phyloP scores from a whole-genome alignment of 1,140 invertebrate species.

The Vanessa tameamea region DNA sequence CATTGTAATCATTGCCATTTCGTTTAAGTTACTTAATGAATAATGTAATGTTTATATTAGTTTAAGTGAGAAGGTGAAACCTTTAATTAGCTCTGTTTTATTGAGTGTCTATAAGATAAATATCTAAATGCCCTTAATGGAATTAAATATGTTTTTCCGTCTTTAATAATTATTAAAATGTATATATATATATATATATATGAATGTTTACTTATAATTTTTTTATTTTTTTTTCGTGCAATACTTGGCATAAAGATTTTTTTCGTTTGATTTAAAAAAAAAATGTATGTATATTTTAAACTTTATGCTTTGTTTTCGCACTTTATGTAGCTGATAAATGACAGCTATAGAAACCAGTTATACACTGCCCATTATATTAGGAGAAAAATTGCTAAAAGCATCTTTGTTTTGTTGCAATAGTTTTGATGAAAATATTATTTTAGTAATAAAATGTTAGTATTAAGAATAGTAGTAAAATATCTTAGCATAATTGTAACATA shows the following conservation, averaged over 20 bases:
- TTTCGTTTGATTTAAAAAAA: slow-evolving; percentile 22
- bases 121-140: slow-evolving; percentile 5
- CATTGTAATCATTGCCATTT: slow-evolving; percentile 37
- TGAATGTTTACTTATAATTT: slow-evolving; percentile 13
- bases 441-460: slow-evolving; percentile 34
- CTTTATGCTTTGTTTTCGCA: slow-evolving; percentile 52
- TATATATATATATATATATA: slow-evolving; percentile 22
- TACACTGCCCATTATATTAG: slow-evolving; percentile 65
- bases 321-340: slow-evolving; percentile 40
- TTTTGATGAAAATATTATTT: slow-evolving; percentile 49
- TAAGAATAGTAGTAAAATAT: slow-evolving; percentile 41
- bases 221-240: slow-evolving; percentile 40
- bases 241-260: slow-evolving; percentile 55
- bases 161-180: slow-evolving; percentile 30
- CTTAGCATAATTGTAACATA: slow-evolving; percentile 30
- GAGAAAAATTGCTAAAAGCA: slow-evolving; percentile 66
- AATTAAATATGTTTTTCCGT: slow-evolving; percentile 25
- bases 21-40: slow-evolving; percentile 37
- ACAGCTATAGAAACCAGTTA: slow-evolving; percentile 63
- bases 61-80: slow-evolving; percentile 28
- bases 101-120: neutral
- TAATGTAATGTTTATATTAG: slow-evolving; percentile 24
- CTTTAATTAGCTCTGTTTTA: slow-evolving; percentile 21
- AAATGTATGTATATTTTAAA: slow-evolving; percentile 28
- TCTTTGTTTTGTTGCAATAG: slow-evolving; percentile 65